A percentile compares a stretch with the other conserved stretches of the same genome.
These are phyloP conservation scores for Synaphobranchus kaupii DNA, from an alignment of 2,797 vertebrate genomes.

Conservation along the genomic window DNA sequence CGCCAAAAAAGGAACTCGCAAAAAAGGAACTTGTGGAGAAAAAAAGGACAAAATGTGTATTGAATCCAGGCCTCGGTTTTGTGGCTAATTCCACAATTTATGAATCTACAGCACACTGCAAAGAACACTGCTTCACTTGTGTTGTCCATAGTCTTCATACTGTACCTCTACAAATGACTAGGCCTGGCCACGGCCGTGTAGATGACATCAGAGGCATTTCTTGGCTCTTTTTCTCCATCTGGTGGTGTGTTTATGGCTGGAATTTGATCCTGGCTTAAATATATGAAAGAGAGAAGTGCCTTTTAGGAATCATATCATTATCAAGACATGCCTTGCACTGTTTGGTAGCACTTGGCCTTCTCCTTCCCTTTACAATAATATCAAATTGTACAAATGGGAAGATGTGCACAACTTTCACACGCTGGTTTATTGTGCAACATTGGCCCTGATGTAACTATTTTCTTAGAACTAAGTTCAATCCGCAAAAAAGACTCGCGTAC, in stretches of 20 bases:
- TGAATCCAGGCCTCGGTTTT: neutral
- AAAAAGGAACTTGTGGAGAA: neutral
- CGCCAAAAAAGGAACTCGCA: neutral
- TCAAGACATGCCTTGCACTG: neutral
- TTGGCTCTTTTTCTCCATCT: neutral
- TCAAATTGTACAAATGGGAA: neutral
- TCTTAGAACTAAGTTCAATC: neutral
- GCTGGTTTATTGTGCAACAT: neutral
- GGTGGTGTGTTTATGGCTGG: neutral
- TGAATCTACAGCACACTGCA: neutral
- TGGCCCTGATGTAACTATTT: neutral
- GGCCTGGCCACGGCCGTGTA: slow-evolving; percentile 2
- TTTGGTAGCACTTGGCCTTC: neutral
- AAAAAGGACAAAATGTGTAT: neutral
- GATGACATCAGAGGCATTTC: neutral
- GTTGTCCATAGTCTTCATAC: neutral
- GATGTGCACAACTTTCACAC: neutral
- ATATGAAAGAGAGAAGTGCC: slow-evolving; percentile 8
- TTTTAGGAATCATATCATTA: neutral
- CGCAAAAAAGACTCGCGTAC: no score
- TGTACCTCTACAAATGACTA: neutral
- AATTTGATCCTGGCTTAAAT: slow-evolving; percentile 14
- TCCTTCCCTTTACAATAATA: neutral
- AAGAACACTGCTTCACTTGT: neutral
- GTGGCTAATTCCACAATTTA: neutral